These are phyloP conservation scores for Caenorhabditis imperialis DNA, from an alignment of 2,888 invertebrate genomes.

Conservation along the genomic window DNA sequence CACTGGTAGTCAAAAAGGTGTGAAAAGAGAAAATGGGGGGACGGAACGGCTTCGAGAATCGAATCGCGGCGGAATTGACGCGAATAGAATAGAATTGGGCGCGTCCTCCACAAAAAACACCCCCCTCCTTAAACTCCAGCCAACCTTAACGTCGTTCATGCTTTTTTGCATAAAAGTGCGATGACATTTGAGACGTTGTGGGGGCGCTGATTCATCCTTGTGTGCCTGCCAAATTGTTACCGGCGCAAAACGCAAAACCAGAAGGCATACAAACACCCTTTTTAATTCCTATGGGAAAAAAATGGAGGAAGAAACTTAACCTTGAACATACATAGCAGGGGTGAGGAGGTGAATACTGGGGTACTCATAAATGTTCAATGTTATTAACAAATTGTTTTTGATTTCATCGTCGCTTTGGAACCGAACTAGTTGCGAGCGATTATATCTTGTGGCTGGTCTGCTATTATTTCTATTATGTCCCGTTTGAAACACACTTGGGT, in stretches of 20 bases:
- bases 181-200: constrained; percentile 36
- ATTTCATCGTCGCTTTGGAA: no score
- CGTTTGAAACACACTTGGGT: no score
- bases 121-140: no score
- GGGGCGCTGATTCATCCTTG: constrained; percentile 31
- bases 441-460: no score
- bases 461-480: no score
- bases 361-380: constrained; percentile 39
- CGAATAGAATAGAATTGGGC: constrained; percentile 33
- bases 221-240: constrained; percentile 21
- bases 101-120: constrained; percentile 55
- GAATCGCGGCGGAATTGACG: constrained; percentile 31
- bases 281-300: constrained; percentile 14
- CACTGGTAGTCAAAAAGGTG: constrained; percentile 18
- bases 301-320: constrained; percentile 22
- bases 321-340: constrained; percentile 30
- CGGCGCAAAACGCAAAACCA: constrained; percentile 27
- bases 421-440: no score
- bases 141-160: constrained; percentile 56
- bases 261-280: constrained; percentile 33
- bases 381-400: no score
- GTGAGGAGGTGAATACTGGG: no score
- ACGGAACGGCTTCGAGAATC: constrained; percentile 51
- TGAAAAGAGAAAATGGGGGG: constrained; percentile 12
- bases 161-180: constrained; percentile 54